Evolutionary conservation across 2,888 invertebrate species (phyloP).

Genomic region (Lobophora halterata): DNA sequence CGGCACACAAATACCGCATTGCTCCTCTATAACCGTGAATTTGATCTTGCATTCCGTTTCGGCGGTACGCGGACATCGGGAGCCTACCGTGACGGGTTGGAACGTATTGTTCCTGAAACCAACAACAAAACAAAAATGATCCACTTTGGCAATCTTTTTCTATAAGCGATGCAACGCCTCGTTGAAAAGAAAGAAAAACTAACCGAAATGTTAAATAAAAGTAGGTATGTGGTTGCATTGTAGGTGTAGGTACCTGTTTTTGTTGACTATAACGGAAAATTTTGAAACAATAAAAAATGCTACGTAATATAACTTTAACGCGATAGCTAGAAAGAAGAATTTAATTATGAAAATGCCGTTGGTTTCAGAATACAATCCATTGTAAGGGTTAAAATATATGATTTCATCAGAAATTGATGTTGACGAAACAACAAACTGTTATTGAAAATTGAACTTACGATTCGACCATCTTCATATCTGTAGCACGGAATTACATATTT

Average conservation of each 20-base stretch:
- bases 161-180: slow-evolving; percentile 12
- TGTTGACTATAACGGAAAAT: too few species aligned
- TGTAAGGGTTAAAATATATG: slow-evolving; percentile 2
- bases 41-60: slow-evolving; percentile 72
- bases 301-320: slow-evolving; percentile 10
- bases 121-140: slow-evolving; percentile 53
- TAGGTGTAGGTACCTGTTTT: slow-evolving; percentile 15
- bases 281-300: slow-evolving; percentile 9
- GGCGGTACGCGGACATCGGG: slow-evolving; percentile 59
- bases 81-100: slow-evolving; percentile 66
- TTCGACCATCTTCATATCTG: slow-evolving; percentile 72
- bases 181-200: slow-evolving; percentile 15
- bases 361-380: slow-evolving; percentile 34
- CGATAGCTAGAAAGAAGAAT: not conserved
- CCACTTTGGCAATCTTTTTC: slow-evolving; percentile 28
- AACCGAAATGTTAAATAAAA: slow-evolving; percentile 15
- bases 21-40: slow-evolving; percentile 69
- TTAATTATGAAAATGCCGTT: slow-evolving; percentile 24
- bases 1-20: slow-evolving; percentile 56
- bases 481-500: slow-evolving; percentile 75
- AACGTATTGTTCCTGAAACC: slow-evolving; percentile 76
- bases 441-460: slow-evolving; percentile 54
- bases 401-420: too few species aligned
- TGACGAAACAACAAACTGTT: too few species aligned
- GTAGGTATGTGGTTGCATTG: slow-evolving; percentile 12